Evolutionary conservation across 2,888 invertebrate genomes (phyloP), one percentile per base, ranked within the genome.

Genomic region (Leptinotarsa peninsularis): DNA sequence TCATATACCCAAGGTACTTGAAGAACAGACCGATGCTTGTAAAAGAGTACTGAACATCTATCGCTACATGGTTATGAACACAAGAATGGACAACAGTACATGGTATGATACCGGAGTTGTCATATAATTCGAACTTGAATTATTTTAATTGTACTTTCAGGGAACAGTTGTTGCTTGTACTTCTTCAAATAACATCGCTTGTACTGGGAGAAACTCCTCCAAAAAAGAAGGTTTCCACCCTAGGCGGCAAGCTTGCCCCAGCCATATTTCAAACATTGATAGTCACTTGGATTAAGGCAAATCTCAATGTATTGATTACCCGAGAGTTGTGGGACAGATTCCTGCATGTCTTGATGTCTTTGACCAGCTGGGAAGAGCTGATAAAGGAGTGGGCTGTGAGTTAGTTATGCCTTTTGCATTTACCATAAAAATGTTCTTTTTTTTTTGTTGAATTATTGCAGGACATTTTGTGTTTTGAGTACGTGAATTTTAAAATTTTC

Each of bases 271-370:
- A 98, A 91, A 98, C 98, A 0, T 89, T 98, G 68, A 97, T 98
- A 81, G 98, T 98, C 79, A 98, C 98, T 4, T 98, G 98, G 98
- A 98, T 98, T 82, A 96, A 98, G 85, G 98, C 98, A 0, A 98
- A 98, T 89, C 91, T 98, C 82, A 97, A 98, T 87, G 98, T 98
- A 7, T 93, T 94, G 4, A 96, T 98, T 76, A 94, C 95, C 74
- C 91, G 94, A 7, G 94, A 96, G 83, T 89, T 98, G 66, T 99
- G 98, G 98, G 97, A 98, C 89, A 94, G 95, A 86, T 97, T 98
- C 87, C 92, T 98, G 85, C 92, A 93, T 77, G 94, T 98, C 14
- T 90, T 98, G 21, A 94, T 95, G 0, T 93, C 96, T 1, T 91
- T 98, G 7, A 98, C 98, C 0, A 94, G 94, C 81, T 98, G 98